Conservation (phyloP, 2,888 invertebrate genomes). For the Mongoloraphidia duomilia region DNA sequence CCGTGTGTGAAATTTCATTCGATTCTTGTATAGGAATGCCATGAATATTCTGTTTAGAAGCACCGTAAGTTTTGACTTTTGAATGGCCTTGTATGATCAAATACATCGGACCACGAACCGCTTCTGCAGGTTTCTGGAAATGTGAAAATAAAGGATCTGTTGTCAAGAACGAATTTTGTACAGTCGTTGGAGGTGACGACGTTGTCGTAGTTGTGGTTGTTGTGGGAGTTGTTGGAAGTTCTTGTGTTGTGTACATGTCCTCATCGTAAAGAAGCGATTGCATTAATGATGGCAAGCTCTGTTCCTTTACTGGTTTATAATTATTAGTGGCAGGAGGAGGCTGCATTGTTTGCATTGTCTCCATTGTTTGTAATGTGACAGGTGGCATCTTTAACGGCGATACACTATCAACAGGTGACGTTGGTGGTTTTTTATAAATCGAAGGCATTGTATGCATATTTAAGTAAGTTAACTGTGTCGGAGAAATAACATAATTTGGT, state of each 20-base stretch:
- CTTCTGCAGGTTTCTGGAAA: conserved; percentile 44
- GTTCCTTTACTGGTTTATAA: conserved; percentile 10
- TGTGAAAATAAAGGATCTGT: conserved; percentile 46
- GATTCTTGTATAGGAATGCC: conserved; percentile 32
- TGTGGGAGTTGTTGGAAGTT: conserved; percentile 9
- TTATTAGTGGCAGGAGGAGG: conserved; percentile 33
- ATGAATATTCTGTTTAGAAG: conserved; percentile 32
- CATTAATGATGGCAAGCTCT: too few species aligned
- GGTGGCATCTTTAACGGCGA: conserved; percentile 17
- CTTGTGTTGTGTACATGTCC: too few species aligned
- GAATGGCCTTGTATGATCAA: conserved; percentile 75
- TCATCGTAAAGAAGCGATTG: too few species aligned
- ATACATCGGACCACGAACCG: conserved; percentile 50
- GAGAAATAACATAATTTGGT: background rate
- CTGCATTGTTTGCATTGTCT: conserved; percentile 46
- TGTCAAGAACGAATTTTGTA: conserved; percentile 36
- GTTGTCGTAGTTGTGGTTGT: conserved; percentile 16
- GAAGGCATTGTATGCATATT: conserved; percentile 12
- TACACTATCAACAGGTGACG: conserved; percentile 10
- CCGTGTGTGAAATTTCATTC: conserved; percentile 38
- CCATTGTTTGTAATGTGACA: conserved; percentile 24
- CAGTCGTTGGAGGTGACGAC: conserved; percentile 35
- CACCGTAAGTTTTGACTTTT: conserved; percentile 71
- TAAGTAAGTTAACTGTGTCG: conserved; percentile 1
- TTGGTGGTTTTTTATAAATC: conserved; percentile 10